A percentile compares a stretch with the other conserved stretches of the same genome.
Conservation (phyloP, 2,113 vertebrate species). For the Toxotes jaculatrix region DNA sequence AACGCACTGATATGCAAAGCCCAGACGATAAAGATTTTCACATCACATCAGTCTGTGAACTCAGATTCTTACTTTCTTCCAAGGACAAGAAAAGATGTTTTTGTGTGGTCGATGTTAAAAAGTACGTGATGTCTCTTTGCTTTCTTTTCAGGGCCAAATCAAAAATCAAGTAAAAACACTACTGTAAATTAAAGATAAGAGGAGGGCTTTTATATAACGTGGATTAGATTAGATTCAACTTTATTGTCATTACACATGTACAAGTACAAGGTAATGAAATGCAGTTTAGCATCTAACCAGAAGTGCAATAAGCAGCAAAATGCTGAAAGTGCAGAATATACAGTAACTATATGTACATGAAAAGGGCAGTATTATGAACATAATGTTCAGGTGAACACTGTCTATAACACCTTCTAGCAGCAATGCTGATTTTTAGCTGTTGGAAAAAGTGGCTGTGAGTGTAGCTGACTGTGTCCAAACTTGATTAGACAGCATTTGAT, state of each 20-base stretch:
- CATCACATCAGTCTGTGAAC: constrained; percentile 10
- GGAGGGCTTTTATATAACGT: not conserved
- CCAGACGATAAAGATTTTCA: constrained; percentile 8
- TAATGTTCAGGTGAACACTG: too few species aligned
- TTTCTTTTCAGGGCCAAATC: not conserved
- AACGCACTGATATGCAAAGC: constrained; percentile 15
- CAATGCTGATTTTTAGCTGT: constrained; percentile 28
- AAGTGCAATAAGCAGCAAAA: too few species aligned
- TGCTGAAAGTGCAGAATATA: too few species aligned
- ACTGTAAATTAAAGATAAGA: not conserved
- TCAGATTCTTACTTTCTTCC: constrained; percentile 17
- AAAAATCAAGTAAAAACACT: not conserved
- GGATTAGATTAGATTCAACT: too few species aligned
- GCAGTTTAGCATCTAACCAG: too few species aligned
- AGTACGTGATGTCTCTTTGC: constrained; percentile 9
- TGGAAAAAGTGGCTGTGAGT: constrained; percentile 19
- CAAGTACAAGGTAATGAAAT: too few species aligned
- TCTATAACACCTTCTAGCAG: constrained; percentile 26
- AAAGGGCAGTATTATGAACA: too few species aligned
- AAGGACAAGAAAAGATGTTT: constrained; percentile 9
- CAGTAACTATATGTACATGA: too few species aligned
- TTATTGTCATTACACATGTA: too few species aligned
- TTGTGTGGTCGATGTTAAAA: constrained; percentile 12
- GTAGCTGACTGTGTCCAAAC: constrained; percentile 34
- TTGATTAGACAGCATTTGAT: constrained; percentile 28